A percentile compares a stretch with the other conserved stretches of the same genome.
Evolutionary conservation across 1,140 invertebrate genomes (phyloP).

Genomic region (Limonius californicus): DNA sequence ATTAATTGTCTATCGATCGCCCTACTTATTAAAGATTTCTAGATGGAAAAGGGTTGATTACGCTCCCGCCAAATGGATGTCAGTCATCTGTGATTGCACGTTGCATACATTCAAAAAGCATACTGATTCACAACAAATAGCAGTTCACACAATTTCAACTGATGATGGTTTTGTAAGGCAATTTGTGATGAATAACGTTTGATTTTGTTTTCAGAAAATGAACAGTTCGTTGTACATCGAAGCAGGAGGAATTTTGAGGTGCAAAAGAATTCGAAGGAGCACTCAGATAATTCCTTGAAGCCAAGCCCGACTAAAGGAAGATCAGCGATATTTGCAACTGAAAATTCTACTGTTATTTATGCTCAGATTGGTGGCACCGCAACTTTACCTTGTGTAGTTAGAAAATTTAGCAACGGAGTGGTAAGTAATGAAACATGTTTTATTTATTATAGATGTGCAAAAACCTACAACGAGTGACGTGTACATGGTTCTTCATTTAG

Average conservation of each 20-base stretch:
- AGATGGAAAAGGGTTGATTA: not conserved
- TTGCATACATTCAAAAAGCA: too few species aligned
- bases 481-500: too few species aligned
- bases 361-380: conserved; percentile 68
- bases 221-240: not conserved
- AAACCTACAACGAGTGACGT: too few species aligned
- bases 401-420: conserved; percentile 63
- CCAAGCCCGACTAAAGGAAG: conserved; percentile 15
- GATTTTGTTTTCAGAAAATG: not conserved
- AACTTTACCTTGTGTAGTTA: conserved; percentile 63
- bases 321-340: conserved; percentile 45
- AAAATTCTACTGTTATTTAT: conserved; percentile 56
- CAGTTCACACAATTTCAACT: too few species aligned
- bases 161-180: too few species aligned
- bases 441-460: not conserved
- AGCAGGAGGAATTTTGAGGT: conserved; percentile 24
- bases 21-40: not conserved
- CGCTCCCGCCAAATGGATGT: not conserved
- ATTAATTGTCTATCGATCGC: not conserved
- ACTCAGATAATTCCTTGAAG: conserved; percentile 23
- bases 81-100: too few species aligned
- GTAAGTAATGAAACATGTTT: conserved; percentile 51
- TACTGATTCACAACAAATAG: too few species aligned
- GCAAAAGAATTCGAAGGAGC: conserved; percentile 21
- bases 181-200: not conserved